Evolutionary conservation across 2,113 vertebrate species (phyloP), one percentile per base, ranked within the genome.

Genomic region (Sapayoa aenigma): DNA sequence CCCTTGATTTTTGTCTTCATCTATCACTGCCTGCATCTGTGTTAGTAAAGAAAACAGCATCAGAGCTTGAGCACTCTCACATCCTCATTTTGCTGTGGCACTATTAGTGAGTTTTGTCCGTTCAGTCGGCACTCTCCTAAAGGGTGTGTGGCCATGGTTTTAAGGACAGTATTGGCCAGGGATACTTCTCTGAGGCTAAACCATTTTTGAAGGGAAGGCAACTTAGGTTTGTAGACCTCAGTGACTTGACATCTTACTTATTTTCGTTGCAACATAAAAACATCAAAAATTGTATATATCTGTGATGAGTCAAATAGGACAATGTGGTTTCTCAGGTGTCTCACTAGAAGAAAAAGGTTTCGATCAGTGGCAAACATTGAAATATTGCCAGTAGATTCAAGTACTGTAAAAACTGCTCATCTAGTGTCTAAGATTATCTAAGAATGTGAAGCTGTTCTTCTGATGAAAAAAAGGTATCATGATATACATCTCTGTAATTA

Each of bases 381-480:
- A 83, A 12, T 37, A 9, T 28, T 66, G 59, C 59, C 66, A 35
- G 50, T 66, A 69, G 49, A 66, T 74, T 77, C n/a, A 46, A n/a
- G 31, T 69, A 66, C 49, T 30, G 20, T 67, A 74, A 92, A 86
- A 90, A 3, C 55, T 53, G 21, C 33, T 93, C 47, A 27, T 73
- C 46, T 80, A 20, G 25, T 73, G n/a, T 75, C 58, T 79, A 14
- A 69, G 63, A 49, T 83, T 79, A 69, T 68, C 84, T 68, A 80
- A 84, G 76, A 90, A 23, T 22, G 74, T 88, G 42, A 76, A 90
- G 86, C 55, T 94, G 67, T 91, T 82, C 30, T 68, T 87, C 47
- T 42, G 31, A 73, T 81, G 60, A 52, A 90, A 80, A 71, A 25
- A 73, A 80, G 39, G 14, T 47, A 12, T 73, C 74, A 84, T 41